These are phyloP conservation scores for Trachelus stipa DNA, from an alignment of 2,888 invertebrate species.

Conservation along the genomic window DNA sequence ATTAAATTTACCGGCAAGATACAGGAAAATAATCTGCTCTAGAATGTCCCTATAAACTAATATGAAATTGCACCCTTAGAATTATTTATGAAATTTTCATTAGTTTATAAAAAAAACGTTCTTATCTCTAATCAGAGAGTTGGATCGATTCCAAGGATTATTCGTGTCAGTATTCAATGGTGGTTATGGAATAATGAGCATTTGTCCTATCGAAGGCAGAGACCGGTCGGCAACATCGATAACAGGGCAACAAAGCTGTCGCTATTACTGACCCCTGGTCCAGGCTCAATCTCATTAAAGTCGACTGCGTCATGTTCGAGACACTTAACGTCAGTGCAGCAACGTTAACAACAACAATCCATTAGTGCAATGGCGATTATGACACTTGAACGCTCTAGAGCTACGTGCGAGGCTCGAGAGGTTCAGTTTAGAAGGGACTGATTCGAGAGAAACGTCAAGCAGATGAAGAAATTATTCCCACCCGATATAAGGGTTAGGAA, in stretches of 20 bases:
- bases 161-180: neutral
- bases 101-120: neutral
- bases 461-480: too few relatives aligned
- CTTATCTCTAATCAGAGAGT: neutral
- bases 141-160: neutral
- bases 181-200: neutral
- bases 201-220: neutral
- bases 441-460: too few relatives aligned
- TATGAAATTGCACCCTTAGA: too few relatives aligned
- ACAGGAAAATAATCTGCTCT: constrained; percentile 2
- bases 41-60: too few relatives aligned
- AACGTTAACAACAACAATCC: constrained; percentile 22
- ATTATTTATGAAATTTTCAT: too few relatives aligned
- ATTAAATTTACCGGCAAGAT: constrained; percentile 49
- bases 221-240: neutral
- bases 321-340: neutral
- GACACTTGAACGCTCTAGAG: constrained; percentile 25
- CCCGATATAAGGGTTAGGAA: too few relatives aligned
- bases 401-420: neutral
- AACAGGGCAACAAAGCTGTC: neutral
- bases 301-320: neutral
- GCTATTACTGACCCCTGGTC: neutral
- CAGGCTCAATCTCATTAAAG: neutral
- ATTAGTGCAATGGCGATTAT: constrained; percentile 29
- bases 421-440: neutral